A percentile compares a stretch with the other conserved stretches of the same genome.
Conservation (phyloP, 2,113 vertebrate species). For the Xyrauchen texanus region DNA sequence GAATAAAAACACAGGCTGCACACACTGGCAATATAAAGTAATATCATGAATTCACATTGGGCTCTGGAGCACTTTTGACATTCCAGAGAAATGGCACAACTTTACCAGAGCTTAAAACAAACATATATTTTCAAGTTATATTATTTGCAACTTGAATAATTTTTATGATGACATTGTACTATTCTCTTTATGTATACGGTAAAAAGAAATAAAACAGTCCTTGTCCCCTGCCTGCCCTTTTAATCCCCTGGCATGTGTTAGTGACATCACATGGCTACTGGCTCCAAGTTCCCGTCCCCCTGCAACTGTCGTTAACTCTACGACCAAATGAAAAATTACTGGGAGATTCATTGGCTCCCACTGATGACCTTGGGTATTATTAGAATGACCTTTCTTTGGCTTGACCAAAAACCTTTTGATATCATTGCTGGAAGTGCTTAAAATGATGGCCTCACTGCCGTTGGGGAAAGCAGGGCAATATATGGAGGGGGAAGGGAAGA, state of each 20-base stretch:
- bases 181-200: neutral
- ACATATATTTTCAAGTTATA: too few relatives aligned
- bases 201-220: constrained; percentile 50
- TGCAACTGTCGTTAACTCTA: constrained; percentile 86
- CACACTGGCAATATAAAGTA: too few relatives aligned
- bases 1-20: too few relatives aligned
- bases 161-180: neutral
- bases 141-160: neutral
- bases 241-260: constrained; percentile 83
- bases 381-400: constrained; percentile 85
- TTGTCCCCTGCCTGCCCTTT: constrained; percentile 82
- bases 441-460: constrained; percentile 63
- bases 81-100: neutral
- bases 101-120: neutral
- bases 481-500: constrained; percentile 40
- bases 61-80: neutral
- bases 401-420: constrained; percentile 82
- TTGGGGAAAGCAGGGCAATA: constrained; percentile 58
- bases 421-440: constrained; percentile 74
- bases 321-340: constrained; percentile 88
- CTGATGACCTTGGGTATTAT: constrained; percentile 84
- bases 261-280: constrained; percentile 82
- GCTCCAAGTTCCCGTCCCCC: constrained; percentile 78
- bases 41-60: too few relatives aligned
- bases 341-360: constrained; percentile 84